Evolutionary conservation across 2,888 invertebrate genomes (phyloP).

Genomic region (Tachina fera): DNA sequence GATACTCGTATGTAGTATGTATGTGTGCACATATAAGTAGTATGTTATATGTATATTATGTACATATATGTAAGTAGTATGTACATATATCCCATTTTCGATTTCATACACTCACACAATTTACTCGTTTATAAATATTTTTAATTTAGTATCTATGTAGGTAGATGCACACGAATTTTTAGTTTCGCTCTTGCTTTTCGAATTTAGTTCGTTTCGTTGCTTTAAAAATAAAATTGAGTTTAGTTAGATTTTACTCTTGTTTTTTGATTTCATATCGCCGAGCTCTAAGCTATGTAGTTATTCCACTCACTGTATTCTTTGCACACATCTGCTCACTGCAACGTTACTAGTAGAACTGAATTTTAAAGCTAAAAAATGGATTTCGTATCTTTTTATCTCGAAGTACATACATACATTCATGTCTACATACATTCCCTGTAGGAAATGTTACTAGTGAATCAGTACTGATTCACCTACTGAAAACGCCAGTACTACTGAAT

Average conservation of each 20-base stretch:
- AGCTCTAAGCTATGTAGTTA: slow-evolving; percentile 14
- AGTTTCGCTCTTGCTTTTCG: slow-evolving; percentile 39
- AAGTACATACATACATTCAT: neutral
- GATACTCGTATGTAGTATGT: neutral
- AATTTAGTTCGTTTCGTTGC: slow-evolving; percentile 28
- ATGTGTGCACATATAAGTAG: neutral
- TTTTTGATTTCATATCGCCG: slow-evolving; percentile 49
- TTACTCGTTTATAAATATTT: neutral
- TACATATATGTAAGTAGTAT: neutral
- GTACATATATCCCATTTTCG: slow-evolving; percentile 22
- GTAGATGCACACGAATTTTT: neutral
- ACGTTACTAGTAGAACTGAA: slow-evolving; percentile 66
- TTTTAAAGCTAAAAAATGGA: slow-evolving; percentile 24
- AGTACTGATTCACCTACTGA: too few species aligned
- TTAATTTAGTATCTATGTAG: neutral
- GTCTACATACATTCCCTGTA: neutral
- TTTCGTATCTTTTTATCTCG: slow-evolving; percentile 4
- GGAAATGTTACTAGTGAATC: too few species aligned
- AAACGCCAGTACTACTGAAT: too few species aligned
- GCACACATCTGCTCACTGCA: slow-evolving; percentile 58
- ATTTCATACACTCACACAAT: neutral
- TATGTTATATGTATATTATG: too few species aligned
- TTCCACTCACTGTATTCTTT: slow-evolving; percentile 26
- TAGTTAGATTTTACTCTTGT: slow-evolving; percentile 28
- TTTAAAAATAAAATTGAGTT: slow-evolving; percentile 18